Evolutionary conservation across 2,888 invertebrate species (phyloP).

Genomic region (Endotricha flammealis): DNA sequence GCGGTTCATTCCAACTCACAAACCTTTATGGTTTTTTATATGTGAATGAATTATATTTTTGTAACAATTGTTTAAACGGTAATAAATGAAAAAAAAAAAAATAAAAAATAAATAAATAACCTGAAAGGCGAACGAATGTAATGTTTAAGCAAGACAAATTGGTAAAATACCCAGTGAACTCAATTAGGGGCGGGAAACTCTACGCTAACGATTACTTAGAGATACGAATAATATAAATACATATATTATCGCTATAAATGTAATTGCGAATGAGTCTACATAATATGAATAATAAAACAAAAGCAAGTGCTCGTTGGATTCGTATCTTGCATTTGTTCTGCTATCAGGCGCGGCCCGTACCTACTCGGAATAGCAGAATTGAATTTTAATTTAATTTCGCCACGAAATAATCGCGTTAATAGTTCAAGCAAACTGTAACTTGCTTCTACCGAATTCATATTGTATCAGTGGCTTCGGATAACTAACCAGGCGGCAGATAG

Average conservation of each 20-base stretch:
- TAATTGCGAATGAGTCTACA: slow-evolving; percentile 2
- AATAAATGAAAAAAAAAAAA: no score
- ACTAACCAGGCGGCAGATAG: slow-evolving; percentile 68
- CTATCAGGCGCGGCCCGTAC: slow-evolving; percentile 14
- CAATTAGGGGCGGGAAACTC: slow-evolving; percentile 3
- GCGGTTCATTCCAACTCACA: no score
- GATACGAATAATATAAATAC: neutral
- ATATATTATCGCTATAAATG: neutral
- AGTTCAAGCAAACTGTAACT: slow-evolving; percentile 54
- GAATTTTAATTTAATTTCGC: slow-evolving; percentile 54
- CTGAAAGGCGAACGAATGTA: neutral
- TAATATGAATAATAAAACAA: slow-evolving; percentile 7
- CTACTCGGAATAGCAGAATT: slow-evolving; percentile 40
- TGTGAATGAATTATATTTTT: no score
- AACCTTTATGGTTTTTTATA: no score
- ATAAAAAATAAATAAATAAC: neutral
- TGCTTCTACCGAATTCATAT: slow-evolving; percentile 57
- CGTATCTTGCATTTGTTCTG: slow-evolving; percentile 11
- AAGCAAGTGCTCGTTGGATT: slow-evolving; percentile 8
- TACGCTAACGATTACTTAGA: slow-evolving; percentile 1
- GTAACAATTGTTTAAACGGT: no score
- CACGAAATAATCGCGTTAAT: slow-evolving; percentile 53
- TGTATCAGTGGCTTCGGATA: slow-evolving; percentile 59
- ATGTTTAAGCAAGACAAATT: neutral
- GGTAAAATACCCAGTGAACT: neutral